phyloP scores from a whole-genome alignment of 2,888 invertebrate species.

The Seira musarum region DNA sequence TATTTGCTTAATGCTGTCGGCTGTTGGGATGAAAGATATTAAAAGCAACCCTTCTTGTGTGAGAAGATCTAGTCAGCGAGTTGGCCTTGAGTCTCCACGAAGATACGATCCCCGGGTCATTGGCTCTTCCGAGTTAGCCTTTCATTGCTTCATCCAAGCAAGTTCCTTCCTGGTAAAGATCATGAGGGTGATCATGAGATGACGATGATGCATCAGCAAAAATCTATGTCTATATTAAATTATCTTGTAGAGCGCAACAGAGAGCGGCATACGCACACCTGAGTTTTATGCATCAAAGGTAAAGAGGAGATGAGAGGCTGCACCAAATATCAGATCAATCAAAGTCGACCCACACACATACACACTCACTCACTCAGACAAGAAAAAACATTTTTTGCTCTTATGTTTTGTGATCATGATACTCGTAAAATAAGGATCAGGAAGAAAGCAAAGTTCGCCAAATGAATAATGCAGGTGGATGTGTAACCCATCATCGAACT shows the following conservation, averaged over 20 bases:
- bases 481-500: background rate
- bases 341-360: background rate
- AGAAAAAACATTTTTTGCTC: background rate
- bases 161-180: constrained; percentile 57
- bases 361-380: background rate
- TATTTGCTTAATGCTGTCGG: too few species aligned
- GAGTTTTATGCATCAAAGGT: too few species aligned
- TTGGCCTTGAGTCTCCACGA: constrained; percentile 64
- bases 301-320: background rate
- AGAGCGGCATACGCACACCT: background rate
- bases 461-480: background rate
- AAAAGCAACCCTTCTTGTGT: constrained; percentile 23
- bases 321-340: background rate
- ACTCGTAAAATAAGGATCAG: too few species aligned
- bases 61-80: constrained; percentile 15
- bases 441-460: background rate
- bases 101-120: constrained; percentile 65
- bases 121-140: constrained; percentile 65
- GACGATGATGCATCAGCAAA: background rate
- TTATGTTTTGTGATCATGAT: too few species aligned
- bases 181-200: background rate
- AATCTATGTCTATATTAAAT: background rate
- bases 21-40: background rate
- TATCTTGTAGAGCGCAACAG: background rate
- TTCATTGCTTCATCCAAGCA: constrained; percentile 24